Percentiles rank a stretch among this genome's conserved stretches.
Conservation (phyloP, 1,140 invertebrate species). For the Calosoma granatense region DNA sequence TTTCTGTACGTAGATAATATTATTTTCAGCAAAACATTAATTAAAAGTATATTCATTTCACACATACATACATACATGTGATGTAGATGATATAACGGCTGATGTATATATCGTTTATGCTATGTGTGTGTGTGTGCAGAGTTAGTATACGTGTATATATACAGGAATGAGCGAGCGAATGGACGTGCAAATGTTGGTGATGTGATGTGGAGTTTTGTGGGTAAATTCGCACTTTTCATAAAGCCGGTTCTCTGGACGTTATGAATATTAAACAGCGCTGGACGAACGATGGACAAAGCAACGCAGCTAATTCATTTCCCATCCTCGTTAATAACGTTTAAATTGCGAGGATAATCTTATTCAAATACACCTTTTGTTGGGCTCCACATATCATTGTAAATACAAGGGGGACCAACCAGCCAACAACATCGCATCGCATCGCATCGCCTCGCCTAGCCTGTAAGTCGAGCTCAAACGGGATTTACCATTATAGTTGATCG, state of each 20-base stretch:
- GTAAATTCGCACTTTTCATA: too few species aligned
- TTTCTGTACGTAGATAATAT: too few species aligned
- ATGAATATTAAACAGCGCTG: not conserved
- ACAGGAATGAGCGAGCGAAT: too few species aligned
- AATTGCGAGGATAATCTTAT: conserved; percentile 8
- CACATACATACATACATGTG: not conserved
- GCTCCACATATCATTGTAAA: conserved; percentile 1
- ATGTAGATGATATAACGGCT: too few species aligned
- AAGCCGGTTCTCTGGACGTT: not conserved
- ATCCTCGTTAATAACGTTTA: conserved; percentile 5
- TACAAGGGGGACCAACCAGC: not conserved
- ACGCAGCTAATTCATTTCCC: not conserved
- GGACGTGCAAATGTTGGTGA: too few species aligned
- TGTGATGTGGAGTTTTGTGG: too few species aligned
- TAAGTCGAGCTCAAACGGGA: not conserved
- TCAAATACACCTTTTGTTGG: conserved; percentile 8
- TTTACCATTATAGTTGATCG: not conserved
- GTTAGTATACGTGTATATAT: too few species aligned
- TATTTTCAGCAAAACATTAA: too few species aligned
- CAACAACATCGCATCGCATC: not conserved
- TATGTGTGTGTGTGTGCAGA: too few species aligned
- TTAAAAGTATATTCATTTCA: too few species aligned
- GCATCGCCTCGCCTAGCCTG: not conserved
- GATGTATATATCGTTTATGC: too few species aligned
- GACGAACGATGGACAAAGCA: not conserved